Conservation (phyloP, 1,140 invertebrate species). For the Limonius californicus region DNA sequence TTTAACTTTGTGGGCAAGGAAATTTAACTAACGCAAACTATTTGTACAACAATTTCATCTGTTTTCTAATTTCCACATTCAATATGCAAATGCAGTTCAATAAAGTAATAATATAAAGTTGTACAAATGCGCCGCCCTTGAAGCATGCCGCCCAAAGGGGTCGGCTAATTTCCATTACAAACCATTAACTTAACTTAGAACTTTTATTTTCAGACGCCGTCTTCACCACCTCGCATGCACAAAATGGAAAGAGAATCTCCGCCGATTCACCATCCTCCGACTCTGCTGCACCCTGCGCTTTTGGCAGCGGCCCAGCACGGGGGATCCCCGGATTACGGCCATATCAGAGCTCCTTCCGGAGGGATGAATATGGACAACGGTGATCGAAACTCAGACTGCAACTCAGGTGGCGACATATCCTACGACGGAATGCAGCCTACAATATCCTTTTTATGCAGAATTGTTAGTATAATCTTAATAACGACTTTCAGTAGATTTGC, state of each 20-base stretch:
- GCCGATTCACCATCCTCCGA: conserved; percentile 73
- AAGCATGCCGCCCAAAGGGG: too few species aligned
- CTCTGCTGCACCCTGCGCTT: conserved; percentile 73
- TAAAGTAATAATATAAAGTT: too few species aligned
- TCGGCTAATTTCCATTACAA: too few species aligned
- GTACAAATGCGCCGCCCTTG: too few species aligned
- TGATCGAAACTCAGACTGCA: conserved; percentile 82
- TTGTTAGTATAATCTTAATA: conserved; percentile 1
- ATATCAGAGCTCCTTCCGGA: conserved; percentile 53
- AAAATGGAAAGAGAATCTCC: conserved; percentile 72
- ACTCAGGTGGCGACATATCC: conserved; percentile 77
- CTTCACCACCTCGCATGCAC: conserved; percentile 53
- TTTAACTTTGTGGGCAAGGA: too few species aligned
- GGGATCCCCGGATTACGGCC: conserved; percentile 71
- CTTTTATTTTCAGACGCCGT: conserved; percentile 41
- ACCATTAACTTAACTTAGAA: background rate
- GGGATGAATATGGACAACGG: conserved; percentile 67
- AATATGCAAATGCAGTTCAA: too few species aligned
- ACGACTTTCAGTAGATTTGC: background rate
- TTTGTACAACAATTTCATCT: too few species aligned
- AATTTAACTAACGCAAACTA: too few species aligned
- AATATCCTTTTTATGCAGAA: conserved; percentile 80
- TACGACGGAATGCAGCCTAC: conserved; percentile 89
- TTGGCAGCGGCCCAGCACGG: conserved; percentile 74
- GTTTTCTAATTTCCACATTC: too few species aligned